These are phyloP conservation scores for Euleptes europaea DNA, from an alignment of 2,113 vertebrate species.

Conservation along the genomic window DNA sequence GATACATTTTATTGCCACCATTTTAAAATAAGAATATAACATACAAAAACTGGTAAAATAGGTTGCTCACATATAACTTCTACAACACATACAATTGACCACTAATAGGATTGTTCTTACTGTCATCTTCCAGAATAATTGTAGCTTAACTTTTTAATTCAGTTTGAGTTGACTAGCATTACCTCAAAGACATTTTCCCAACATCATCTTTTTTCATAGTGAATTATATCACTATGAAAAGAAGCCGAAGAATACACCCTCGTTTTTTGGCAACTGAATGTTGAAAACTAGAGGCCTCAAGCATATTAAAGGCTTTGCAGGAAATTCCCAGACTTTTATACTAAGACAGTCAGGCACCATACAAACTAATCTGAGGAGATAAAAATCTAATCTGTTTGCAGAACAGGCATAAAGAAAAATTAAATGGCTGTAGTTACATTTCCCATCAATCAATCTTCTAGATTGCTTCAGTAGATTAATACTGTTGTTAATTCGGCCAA, in stretches of 20 bases:
- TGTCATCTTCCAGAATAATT: conserved; percentile 26
- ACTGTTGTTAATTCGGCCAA: background rate
- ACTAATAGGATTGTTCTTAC: background rate
- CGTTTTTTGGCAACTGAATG: conserved; percentile 63
- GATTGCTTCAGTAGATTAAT: conserved; percentile 2
- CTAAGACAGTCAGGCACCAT: conserved; percentile 54
- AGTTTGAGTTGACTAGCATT: conserved; percentile 9
- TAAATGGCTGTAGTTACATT: conserved; percentile 4
- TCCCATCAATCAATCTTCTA: background rate
- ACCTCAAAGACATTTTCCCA: conserved; percentile 63
- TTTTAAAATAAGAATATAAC: background rate
- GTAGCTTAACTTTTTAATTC: conserved; percentile 36
- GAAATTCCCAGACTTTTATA: conserved; percentile 70
- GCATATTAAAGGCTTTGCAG: conserved; percentile 63
- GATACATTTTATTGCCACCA: background rate
- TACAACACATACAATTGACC: background rate
- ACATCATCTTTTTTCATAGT: conserved; percentile 62
- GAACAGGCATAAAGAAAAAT: conserved; percentile 15
- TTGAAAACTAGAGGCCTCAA: conserved; percentile 61
- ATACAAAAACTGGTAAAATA: background rate
- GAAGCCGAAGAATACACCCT: conserved; percentile 64
- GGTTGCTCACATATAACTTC: background rate
- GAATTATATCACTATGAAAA: conserved; percentile 66
- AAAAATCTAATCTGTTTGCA: conserved; percentile 46
- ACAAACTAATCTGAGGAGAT: conserved; percentile 45